Conservation (phyloP, 2,797 vertebrate species). For the Yasuhikotakia modesta region DNA sequence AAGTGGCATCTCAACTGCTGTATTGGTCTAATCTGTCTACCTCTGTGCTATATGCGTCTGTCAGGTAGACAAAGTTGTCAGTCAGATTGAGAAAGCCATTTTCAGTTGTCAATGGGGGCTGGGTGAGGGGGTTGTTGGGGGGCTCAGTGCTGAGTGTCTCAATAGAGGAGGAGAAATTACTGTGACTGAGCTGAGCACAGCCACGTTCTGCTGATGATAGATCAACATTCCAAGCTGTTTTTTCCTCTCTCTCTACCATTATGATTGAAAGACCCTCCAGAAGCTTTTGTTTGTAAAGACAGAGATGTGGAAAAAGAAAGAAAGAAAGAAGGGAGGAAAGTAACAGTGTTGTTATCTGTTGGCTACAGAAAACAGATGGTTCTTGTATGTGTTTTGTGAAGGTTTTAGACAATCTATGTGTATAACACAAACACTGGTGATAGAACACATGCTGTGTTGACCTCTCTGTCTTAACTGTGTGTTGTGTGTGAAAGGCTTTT, state of each 20-base stretch:
- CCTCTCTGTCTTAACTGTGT: background rate
- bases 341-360: background rate
- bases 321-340: background rate
- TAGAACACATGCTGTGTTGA: background rate
- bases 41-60: slow-evolving; percentile 73
- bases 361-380: too few species aligned
- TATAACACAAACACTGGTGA: background rate
- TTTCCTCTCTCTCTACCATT: slow-evolving; percentile 3
- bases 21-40: slow-evolving; percentile 75
- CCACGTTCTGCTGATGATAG: slow-evolving; percentile 77
- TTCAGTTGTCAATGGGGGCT: slow-evolving; percentile 75
- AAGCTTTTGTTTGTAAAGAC: too few species aligned
- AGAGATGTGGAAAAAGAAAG: background rate
- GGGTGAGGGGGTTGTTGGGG: slow-evolving; percentile 61
- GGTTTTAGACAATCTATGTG: background rate
- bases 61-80: slow-evolving; percentile 82
- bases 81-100: slow-evolving; percentile 80
- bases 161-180: slow-evolving; percentile 80
- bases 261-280: slow-evolving; percentile 45
- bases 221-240: slow-evolving; percentile 72
- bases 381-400: background rate
- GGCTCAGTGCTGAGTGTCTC: slow-evolving; percentile 70
- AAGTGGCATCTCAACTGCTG: slow-evolving; percentile 76
- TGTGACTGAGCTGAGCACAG: slow-evolving; percentile 77
- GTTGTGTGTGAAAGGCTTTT: background rate